Conservation (phyloP, 2,888 invertebrate species). For the Polyploca ridens region DNA sequence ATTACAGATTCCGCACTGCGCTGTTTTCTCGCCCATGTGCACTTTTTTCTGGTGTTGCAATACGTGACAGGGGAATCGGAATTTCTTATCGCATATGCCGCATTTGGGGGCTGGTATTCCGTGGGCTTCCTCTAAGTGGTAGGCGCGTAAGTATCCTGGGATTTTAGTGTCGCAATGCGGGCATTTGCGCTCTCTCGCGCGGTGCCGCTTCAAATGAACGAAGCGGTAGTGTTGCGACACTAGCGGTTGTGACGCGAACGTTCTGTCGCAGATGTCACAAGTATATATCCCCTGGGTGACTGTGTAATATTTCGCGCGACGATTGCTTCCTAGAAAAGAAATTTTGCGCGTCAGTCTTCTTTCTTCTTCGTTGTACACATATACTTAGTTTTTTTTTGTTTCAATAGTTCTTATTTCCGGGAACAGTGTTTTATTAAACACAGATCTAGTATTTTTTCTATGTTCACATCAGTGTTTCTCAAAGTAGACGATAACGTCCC, state of each 20-base stretch:
- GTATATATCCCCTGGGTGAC: constrained; percentile 36
- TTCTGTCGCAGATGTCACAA: constrained; percentile 52
- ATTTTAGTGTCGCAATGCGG: constrained; percentile 54
- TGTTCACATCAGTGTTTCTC: too few species aligned
- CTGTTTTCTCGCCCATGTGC: constrained; percentile 62
- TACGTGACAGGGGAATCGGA: constrained; percentile 53
- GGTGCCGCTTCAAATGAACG: constrained; percentile 53
- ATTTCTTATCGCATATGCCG: constrained; percentile 60
- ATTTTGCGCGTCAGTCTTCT: constrained; percentile 33
- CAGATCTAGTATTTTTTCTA: too few species aligned
- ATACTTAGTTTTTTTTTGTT: too few species aligned
- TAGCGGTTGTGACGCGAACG: constrained; percentile 50
- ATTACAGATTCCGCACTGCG: constrained; percentile 74
- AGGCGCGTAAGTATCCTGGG: constrained; percentile 47
- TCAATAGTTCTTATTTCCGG: too few species aligned
- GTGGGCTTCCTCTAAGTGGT: constrained; percentile 59
- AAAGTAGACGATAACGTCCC: too few species aligned
- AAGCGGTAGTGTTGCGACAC: constrained; percentile 62
- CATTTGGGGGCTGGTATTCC: constrained; percentile 61
- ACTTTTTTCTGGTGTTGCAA: constrained; percentile 56
- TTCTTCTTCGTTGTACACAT: constrained; percentile 10
- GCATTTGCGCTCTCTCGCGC: constrained; percentile 53
- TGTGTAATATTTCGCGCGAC: constrained; percentile 39
- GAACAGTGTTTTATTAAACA: too few species aligned
- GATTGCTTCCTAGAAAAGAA: constrained; percentile 57